Evolutionary conservation across 2,113 vertebrate species (phyloP).

Genomic region (Plecturocebus donacophilus): DNA sequence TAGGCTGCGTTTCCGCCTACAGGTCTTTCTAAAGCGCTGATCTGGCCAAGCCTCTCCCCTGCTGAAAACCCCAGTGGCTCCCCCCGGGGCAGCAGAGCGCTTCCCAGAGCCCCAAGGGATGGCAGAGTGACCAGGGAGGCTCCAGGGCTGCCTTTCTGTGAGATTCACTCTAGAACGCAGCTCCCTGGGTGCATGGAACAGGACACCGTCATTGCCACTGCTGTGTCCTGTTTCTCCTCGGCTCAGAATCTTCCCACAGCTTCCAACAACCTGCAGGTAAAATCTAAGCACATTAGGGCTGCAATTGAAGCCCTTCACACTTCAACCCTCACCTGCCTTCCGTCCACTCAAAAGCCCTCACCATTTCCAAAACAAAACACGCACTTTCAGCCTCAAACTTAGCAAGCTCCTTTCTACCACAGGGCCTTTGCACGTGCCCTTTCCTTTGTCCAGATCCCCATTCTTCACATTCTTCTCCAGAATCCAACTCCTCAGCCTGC

Average conservation of each 20-base stretch:
- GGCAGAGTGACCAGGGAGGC: not conserved
- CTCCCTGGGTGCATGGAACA: not conserved
- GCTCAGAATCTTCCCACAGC: not conserved
- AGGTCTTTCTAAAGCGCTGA: not conserved
- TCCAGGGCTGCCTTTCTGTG: not conserved
- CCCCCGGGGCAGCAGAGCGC: not conserved
- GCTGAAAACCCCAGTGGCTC: not conserved
- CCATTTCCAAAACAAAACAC: not conserved
- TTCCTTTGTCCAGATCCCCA: not conserved
- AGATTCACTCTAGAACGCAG: not conserved
- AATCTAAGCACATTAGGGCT: not conserved
- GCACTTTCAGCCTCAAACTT: not conserved
- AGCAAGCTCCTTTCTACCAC: not conserved
- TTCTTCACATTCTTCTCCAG: not conserved
- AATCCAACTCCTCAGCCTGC: not conserved
- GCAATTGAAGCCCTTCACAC: not conserved
- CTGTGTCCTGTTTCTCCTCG: not conserved
- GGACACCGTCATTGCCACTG: too few species aligned
- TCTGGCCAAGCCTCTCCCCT: not conserved
- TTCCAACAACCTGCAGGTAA: not conserved
- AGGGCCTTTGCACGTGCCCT: not conserved
- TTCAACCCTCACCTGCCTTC: not conserved
- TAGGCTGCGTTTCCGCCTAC: rapidly evolving
- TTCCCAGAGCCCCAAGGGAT: not conserved
- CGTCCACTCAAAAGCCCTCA: not conserved